Base-by-base conservation (phyloP, 2,113 vertebrate species). In the Sylvia atricapilla region DNA sequence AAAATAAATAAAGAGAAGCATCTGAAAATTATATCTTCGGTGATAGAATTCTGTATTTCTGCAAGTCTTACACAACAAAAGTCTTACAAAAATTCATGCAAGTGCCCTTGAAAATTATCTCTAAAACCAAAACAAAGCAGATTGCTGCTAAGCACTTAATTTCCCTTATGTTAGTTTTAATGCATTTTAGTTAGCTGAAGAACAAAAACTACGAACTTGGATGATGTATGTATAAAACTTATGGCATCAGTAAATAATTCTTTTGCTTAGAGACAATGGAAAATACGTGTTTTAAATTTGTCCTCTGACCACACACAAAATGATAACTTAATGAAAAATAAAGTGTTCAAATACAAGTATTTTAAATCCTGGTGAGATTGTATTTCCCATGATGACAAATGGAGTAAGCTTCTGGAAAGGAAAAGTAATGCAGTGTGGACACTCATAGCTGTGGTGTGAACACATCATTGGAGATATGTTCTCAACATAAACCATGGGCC, bases 281-380 rank as follows among this genome's bases (percentile, higher is more conserved):
- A 95, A 94, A 90, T 77, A 49, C 0, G 1, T 25, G 22, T 63
- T 91, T 60, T 56, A 93, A 84, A 90, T 89, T 63, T 62, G 30
- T 67, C n/a, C 68, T 70, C 67, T 44, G 73, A 89, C 56, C 84
- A 89, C 68, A 85, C 31, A 80, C 5, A 70, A 69, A 88, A 93
- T 63, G 46, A 39, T 80, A 89, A 62, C 80, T 80, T 80, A 90
- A 80, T 84, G 73, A 96, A 93, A 75, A 97, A 91, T 69, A 88
- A 90, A 85, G 35, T 53, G 37, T 80, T 90, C 82, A 70, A 88
- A 94, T 56, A 44, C 14, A 86, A 84, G n/a, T 49, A 75, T 67
- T 86, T 89, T 27, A 90, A 91, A 68, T 72, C 47, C 69, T 60
- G 20, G 24, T 68, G 37, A 80, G 60, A 84, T 3, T 88, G 8